Conservation (phyloP, 2,113 vertebrate genomes). For the Odocoileus virginianus region DNA sequence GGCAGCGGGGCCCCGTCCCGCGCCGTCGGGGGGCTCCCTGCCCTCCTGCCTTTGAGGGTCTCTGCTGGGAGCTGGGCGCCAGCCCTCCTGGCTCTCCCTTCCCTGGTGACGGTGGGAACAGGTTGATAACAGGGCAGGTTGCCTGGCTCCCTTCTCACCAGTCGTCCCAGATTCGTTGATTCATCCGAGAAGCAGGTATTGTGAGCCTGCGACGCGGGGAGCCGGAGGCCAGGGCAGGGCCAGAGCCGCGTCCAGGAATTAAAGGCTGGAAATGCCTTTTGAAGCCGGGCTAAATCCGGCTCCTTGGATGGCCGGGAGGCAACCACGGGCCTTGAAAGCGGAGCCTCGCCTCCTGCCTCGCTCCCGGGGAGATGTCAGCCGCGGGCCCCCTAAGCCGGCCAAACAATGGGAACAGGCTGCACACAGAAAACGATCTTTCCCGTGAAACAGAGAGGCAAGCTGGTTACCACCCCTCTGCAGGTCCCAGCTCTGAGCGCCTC, state of each 20-base stretch:
- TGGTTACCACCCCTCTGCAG: accelerated
- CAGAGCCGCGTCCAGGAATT: background rate
- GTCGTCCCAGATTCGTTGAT: background rate
- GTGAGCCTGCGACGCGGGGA: background rate
- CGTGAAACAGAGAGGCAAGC: background rate
- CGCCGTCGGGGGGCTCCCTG: background rate
- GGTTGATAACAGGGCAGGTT: background rate
- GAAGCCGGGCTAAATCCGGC: background rate
- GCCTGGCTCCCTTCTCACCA: background rate
- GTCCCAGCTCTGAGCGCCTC: accelerated
- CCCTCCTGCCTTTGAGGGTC: background rate
- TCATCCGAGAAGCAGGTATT: background rate
- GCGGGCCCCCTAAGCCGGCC: accelerated
- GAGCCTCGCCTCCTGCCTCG: background rate
- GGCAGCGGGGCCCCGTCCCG: background rate
- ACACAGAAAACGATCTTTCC: accelerated
- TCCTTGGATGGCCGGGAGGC: background rate
- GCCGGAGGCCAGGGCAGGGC: background rate
- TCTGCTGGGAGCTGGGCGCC: background rate
- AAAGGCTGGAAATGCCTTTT: background rate
- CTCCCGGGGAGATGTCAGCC: background rate
- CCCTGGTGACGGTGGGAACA: background rate
- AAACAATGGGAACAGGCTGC: accelerated
- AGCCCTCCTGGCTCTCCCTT: background rate
- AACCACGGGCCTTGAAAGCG: background rate